A percentile compares a stretch with the other conserved stretches of the same genome.
Conservation (phyloP, 2,888 invertebrate genomes). For the Artemia sp. region DNA sequence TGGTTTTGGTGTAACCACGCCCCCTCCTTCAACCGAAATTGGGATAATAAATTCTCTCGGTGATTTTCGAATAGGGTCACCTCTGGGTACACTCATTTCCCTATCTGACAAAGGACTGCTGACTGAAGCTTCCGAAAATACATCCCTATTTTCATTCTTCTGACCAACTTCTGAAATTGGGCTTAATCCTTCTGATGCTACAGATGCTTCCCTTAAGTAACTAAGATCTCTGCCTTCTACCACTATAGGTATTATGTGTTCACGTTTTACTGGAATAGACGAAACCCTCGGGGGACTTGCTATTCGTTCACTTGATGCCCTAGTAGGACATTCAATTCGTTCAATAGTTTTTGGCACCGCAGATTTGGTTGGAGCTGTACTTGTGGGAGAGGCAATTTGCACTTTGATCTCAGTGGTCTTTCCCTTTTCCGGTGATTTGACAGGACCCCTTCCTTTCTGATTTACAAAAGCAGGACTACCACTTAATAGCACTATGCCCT, state of each 20-base stretch:
- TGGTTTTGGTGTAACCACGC: constrained; percentile 51
- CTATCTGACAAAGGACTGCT: constrained; percentile 12
- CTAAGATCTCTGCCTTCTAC: constrained; percentile 31
- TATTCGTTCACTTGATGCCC: constrained; percentile 16
- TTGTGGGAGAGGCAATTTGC: constrained; percentile 16
- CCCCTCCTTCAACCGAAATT: constrained; percentile 78
- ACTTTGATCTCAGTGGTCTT: neutral
- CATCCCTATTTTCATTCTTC: too few relatives aligned
- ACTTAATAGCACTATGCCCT: constrained; percentile 25
- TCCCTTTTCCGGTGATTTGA: constrained; percentile 18
- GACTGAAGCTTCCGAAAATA: neutral
- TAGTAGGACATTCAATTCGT: constrained; percentile 16
- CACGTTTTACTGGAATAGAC: constrained; percentile 29
- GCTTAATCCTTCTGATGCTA: neutral
- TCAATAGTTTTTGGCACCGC: constrained; percentile 15
- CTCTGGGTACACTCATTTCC: constrained; percentile 14
- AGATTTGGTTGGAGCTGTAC: constrained; percentile 15
- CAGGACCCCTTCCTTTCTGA: constrained; percentile 18
- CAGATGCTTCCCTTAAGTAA: constrained; percentile 9
- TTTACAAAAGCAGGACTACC: constrained; percentile 23
- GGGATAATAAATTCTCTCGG: constrained; percentile 81
- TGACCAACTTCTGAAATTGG: too few relatives aligned
- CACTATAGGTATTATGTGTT: constrained; percentile 49
- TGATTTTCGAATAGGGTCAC: constrained; percentile 64
- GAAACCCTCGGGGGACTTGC: neutral